Conservation (phyloP, 2,797 vertebrate species). For the Rhinophrynus dorsalis region DNA sequence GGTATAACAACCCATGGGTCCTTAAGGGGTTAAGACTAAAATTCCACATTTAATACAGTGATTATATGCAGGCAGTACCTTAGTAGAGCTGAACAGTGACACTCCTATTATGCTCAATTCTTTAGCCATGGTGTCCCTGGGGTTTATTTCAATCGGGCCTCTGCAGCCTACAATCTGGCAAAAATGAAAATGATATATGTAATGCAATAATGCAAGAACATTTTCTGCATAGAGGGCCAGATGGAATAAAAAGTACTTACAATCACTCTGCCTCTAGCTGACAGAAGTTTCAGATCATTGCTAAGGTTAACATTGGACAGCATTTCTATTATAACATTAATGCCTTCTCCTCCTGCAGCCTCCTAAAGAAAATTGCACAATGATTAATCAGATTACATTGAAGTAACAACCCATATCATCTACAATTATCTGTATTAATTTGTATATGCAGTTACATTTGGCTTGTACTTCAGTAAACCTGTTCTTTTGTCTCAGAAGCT, state of each 20-base stretch:
- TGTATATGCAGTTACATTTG: too few species aligned
- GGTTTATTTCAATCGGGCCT: slow-evolving; percentile 84
- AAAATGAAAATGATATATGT: background rate
- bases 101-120: slow-evolving; percentile 84
- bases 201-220: background rate
- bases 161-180: slow-evolving; percentile 82
- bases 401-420: too few species aligned
- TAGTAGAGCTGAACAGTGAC: slow-evolving; percentile 66
- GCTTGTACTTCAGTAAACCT: too few species aligned
- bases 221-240: too few species aligned
- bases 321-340: slow-evolving; percentile 91
- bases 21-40: too few species aligned
- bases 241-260: slow-evolving; percentile 65
- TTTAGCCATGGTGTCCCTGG: slow-evolving; percentile 83
- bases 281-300: slow-evolving; percentile 81
- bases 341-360: slow-evolving; percentile 67
- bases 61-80: slow-evolving; percentile 73
- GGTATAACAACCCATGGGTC: too few species aligned
- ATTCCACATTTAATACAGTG: too few species aligned
- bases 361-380: slow-evolving; percentile 59
- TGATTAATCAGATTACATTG: background rate
- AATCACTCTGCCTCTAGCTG: slow-evolving; percentile 74
- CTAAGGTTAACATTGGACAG: slow-evolving; percentile 86
- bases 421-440: too few species aligned
- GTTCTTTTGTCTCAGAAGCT: too few species aligned